Evolutionary conservation across 2,797 vertebrate genomes (phyloP).

Genomic region (Myripristis murdjan): DNA sequence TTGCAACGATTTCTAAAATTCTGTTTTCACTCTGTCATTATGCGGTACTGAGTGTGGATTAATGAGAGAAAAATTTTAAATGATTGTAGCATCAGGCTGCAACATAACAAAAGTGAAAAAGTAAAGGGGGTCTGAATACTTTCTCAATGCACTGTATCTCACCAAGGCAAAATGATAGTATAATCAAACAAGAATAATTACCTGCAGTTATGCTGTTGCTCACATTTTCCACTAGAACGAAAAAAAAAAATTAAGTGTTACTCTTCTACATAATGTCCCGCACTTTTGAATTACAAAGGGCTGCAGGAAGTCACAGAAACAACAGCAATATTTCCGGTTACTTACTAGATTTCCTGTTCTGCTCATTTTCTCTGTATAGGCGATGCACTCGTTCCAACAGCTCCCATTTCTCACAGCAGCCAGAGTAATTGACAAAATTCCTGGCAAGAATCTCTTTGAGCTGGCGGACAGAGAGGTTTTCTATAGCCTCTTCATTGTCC

Average conservation of each 20-base stretch:
- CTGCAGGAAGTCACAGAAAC: background rate
- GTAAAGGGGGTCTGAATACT: no score
- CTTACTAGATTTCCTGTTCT: conserved; percentile 93
- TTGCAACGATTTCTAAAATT: no score
- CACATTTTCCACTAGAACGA: conserved; percentile 87
- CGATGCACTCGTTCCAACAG: conserved; percentile 96
- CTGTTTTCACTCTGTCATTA: no score
- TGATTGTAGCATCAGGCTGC: no score
- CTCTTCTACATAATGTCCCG: background rate
- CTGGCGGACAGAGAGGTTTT: conserved; percentile 94
- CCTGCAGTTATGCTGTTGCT: conserved; percentile 86
- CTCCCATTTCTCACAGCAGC: conserved; percentile 99
- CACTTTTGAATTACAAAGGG: background rate
- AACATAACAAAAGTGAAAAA: no score
- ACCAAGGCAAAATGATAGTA: background rate
- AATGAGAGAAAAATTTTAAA: no score
- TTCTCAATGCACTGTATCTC: no score
- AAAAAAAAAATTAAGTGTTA: background rate
- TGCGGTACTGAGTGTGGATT: no score
- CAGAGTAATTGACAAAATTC: conserved; percentile 98
- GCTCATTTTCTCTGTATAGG: conserved; percentile 94
- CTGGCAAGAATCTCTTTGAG: conserved; percentile 97
- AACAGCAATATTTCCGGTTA: background rate
- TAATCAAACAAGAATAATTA: conserved; percentile 56
- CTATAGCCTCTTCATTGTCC: conserved; percentile 92